Conservation (phyloP, 2,888 invertebrate genomes). For the Chrysopilus asiliformis region DNA sequence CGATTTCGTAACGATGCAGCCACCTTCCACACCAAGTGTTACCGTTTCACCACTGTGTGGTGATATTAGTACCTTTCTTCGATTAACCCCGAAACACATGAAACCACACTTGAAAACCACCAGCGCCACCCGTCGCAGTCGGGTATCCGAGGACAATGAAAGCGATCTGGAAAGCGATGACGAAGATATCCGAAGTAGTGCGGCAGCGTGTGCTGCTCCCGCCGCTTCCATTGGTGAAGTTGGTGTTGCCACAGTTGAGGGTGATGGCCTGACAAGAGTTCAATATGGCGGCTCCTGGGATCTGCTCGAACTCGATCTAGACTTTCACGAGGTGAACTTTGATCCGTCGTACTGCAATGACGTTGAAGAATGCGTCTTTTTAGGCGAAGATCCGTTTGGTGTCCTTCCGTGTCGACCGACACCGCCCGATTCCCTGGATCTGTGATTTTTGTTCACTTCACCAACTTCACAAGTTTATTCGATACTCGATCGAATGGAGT, state of each 20-base stretch:
- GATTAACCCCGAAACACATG: constrained; percentile 8
- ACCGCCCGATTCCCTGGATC: constrained; percentile 40
- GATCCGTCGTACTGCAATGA: constrained; percentile 49
- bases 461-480: too few relatives aligned
- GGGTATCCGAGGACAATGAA: constrained; percentile 12
- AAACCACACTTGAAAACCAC: constrained; percentile 9
- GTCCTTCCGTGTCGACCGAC: constrained; percentile 46
- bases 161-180: constrained; percentile 35
- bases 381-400: constrained; percentile 45
- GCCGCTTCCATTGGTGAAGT: too few relatives aligned
- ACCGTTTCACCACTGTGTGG: constrained; percentile 39
- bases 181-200: neutral
- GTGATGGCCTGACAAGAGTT: neutral
- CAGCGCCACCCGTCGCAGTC: neutral
- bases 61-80: constrained; percentile 24
- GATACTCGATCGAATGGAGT: too few relatives aligned
- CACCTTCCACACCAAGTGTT: constrained; percentile 43
- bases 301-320: constrained; percentile 47
- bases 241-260: neutral
- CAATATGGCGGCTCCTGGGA: constrained; percentile 46
- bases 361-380: constrained; percentile 46
- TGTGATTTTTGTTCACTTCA: constrained; percentile 32
- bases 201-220: too few relatives aligned
- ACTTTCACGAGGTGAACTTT: constrained; percentile 46
- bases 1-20: constrained; percentile 39